Evolutionary conservation across 1,140 invertebrate species (phyloP), one percentile per base, ranked within the genome.

Genomic region (Hyles euphorbiae): DNA sequence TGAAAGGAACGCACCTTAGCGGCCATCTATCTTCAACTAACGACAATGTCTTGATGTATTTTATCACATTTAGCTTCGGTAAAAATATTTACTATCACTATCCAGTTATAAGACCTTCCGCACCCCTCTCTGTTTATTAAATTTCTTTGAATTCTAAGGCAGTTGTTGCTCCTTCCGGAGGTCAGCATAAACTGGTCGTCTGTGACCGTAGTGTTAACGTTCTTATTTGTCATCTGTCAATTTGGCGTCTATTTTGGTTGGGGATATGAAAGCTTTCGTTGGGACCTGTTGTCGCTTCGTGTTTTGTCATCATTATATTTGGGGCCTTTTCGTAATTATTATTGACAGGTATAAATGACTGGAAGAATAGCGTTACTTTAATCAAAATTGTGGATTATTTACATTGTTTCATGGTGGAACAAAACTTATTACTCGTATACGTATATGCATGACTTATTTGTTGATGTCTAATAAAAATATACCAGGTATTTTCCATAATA

Each of bases 221-320:
- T 76, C 83, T 72, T 83, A 88, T 88, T 88, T 88, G 85, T 88
- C 85, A 88, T 86, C 83, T 85, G 85, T 88, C 85, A 88, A 86
- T 86, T 88, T 83, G 71, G 74, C 80, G 79, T 85, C 78, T 88
- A 88, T 88, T 88, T 85, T 72, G 63, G 78, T 83, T 70, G 69
- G 73, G 78, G 74, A 68, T 81, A 81, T 87, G 81, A 87, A 87
- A 87, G 84, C 74, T 81, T 83, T 78, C 68, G 71, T 76, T 56
- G 10, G 33, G 32, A 47, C 58, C 65, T 74, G 74, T 79, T 72
- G 70, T 76, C 74, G 68, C 56, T 73, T 48, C 61, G 67, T 78
- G 61, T 83, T 83, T 80, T 79, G 73, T 83, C 78, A 81, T 81
- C 76, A 84, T 83, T 85, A 85, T 83, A 84, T 85, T 81, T 79